Percentiles rank a stretch among this genome's conserved stretches.
These are phyloP conservation scores for Poecile atricapillus DNA, from an alignment of 2,113 vertebrate genomes.

Conservation along the genomic window DNA sequence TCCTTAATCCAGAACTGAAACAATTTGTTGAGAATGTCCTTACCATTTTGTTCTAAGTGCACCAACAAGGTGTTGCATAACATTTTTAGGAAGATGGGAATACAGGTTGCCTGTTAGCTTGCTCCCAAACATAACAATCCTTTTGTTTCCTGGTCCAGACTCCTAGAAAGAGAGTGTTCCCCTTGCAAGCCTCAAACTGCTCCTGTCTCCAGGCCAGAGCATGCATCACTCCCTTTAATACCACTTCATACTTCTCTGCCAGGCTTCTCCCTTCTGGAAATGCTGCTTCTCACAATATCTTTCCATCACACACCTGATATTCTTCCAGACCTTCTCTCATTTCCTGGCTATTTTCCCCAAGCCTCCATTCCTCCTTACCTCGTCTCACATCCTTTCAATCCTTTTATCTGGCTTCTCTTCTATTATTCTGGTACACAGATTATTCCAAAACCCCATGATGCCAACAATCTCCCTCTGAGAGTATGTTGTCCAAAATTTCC, in stretches of 20 bases:
- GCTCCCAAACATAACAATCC: background rate
- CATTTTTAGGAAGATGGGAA: background rate
- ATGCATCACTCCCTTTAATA: background rate
- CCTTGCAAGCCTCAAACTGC: background rate
- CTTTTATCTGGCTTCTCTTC: conserved; percentile 11
- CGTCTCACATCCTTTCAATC: background rate
- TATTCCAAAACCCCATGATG: background rate
- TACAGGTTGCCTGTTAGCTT: background rate
- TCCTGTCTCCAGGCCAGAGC: background rate
- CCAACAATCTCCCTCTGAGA: background rate
- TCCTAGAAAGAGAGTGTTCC: background rate
- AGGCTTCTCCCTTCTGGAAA: conserved; percentile 28
- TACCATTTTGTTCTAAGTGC: background rate
- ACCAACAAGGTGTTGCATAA: background rate
- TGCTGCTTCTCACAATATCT: background rate
- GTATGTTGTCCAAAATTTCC: background rate
- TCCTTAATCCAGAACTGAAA: background rate
- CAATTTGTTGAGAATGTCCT: background rate
- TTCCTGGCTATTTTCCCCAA: conserved; percentile 27
- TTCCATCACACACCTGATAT: conserved; percentile 30
- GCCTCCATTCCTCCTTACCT: background rate
- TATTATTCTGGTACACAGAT: background rate
- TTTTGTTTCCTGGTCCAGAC: background rate
- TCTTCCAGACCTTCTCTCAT: conserved; percentile 50
- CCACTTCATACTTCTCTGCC: background rate